phyloP scores from a whole-genome alignment of 2,888 invertebrate species.

The Platycnemis pennipes region DNA sequence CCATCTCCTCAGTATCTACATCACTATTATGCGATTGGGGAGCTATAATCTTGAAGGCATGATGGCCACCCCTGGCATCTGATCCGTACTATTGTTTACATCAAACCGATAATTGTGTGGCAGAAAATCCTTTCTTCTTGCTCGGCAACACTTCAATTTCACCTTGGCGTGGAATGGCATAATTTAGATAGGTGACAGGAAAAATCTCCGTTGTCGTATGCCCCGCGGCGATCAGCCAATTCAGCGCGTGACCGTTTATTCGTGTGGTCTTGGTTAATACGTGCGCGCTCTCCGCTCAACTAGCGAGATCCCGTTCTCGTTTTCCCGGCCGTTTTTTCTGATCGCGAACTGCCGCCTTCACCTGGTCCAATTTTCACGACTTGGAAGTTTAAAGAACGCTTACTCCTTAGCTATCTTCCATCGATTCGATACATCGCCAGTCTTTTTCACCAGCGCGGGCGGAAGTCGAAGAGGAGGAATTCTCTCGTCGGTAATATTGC shows the following conservation, averaged over 20 bases:
- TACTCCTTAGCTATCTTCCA: background rate
- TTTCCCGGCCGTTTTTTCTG: background rate
- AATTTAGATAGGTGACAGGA: background rate
- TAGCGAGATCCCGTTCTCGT: background rate
- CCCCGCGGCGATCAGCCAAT: background rate
- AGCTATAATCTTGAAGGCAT: no score
- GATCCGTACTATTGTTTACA: background rate
- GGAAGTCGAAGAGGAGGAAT: background rate
- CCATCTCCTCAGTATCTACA: no score
- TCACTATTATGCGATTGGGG: background rate
- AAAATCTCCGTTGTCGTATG: background rate
- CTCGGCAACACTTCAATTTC: background rate
- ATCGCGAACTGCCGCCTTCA: background rate
- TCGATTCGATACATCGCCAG: background rate
- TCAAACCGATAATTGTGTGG: background rate
- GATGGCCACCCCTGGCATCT: no score
- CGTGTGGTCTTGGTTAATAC: background rate
- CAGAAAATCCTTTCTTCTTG: background rate
- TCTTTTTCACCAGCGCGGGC: background rate
- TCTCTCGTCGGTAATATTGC: background rate
- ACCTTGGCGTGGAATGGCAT: background rate
- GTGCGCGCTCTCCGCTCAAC: background rate
- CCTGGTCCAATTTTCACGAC: background rate
- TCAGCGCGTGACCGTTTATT: background rate
- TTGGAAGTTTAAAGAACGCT: background rate